Evolutionary conservation across 2,113 vertebrate genomes (phyloP).

Genomic region (Stigmatopora nigra): DNA sequence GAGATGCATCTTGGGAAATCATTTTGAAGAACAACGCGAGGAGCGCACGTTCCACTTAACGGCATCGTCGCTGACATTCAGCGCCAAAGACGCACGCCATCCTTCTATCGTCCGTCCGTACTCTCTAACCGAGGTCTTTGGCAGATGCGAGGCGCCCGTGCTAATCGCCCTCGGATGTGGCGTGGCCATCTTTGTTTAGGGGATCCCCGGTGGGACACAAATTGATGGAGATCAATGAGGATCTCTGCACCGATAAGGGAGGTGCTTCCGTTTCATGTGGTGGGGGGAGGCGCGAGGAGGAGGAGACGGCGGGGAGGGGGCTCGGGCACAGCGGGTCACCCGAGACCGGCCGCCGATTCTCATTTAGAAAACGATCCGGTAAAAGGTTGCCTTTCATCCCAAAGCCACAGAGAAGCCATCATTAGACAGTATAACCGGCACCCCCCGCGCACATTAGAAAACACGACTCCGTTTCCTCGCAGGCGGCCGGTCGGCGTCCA

Average conservation of each 20-base stretch:
- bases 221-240: constrained; percentile 70
- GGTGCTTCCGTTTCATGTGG: constrained; percentile 37
- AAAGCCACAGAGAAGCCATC: constrained; percentile 52
- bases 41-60: constrained; percentile 38
- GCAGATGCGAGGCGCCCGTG: constrained; percentile 53
- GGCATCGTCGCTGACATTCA: constrained; percentile 34
- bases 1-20: constrained; percentile 62
- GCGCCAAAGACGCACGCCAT: constrained; percentile 39
- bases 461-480: not conserved
- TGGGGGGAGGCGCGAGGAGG: constrained; percentile 38
- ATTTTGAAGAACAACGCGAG: constrained; percentile 50
- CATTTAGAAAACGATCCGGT: constrained; percentile 59
- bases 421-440: constrained; percentile 49
- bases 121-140: constrained; percentile 28
- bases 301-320: constrained; percentile 41
- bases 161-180: constrained; percentile 70
- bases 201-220: constrained; percentile 66
- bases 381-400: constrained; percentile 65
- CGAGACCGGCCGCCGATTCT: constrained; percentile 48
- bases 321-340: constrained; percentile 60
- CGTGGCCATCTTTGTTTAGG: constrained; percentile 61
- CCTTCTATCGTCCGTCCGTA: constrained; percentile 42
- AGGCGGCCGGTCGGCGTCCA: constrained; percentile 35
- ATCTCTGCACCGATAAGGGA: constrained; percentile 52
- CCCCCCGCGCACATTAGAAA: constrained; percentile 8